Conservation (phyloP, 2,113 vertebrate species). For the Hyperoodon ampullatus region DNA sequence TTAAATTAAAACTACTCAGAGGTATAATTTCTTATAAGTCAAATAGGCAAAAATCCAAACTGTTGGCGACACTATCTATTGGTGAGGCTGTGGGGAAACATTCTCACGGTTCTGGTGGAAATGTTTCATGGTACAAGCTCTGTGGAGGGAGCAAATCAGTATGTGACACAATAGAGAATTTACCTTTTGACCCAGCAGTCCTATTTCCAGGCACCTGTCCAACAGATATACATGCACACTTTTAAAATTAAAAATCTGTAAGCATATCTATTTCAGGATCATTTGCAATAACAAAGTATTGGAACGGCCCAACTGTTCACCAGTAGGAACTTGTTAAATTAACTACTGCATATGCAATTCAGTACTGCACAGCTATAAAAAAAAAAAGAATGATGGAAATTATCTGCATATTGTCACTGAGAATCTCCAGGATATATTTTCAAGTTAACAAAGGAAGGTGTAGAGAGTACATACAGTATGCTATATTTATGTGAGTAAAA, state of each 20-base stretch:
- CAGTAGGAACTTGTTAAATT: neutral
- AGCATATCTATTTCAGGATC: neutral
- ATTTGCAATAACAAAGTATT: neutral
- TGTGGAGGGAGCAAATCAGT: neutral
- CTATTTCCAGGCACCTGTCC: neutral
- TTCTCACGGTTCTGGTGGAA: neutral
- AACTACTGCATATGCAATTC: neutral
- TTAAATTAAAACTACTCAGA: neutral
- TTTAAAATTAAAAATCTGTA: neutral
- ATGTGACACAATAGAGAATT: neutral
- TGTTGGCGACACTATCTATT: neutral
- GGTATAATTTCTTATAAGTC: neutral
- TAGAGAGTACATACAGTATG: neutral
- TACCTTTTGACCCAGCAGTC: neutral
- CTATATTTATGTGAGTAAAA: neutral
- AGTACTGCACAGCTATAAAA: neutral
- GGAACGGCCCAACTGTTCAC: neutral
- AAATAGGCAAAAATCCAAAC: neutral
- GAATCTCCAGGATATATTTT: conserved; percentile 12
- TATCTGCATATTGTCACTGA: neutral
- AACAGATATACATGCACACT: neutral
- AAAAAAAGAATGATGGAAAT: neutral
- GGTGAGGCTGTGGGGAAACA: neutral
- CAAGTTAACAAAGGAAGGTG: neutral
- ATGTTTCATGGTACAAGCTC: neutral